Conservation (phyloP, 2,113 vertebrate genomes). For the Dicaeum eximium region DNA sequence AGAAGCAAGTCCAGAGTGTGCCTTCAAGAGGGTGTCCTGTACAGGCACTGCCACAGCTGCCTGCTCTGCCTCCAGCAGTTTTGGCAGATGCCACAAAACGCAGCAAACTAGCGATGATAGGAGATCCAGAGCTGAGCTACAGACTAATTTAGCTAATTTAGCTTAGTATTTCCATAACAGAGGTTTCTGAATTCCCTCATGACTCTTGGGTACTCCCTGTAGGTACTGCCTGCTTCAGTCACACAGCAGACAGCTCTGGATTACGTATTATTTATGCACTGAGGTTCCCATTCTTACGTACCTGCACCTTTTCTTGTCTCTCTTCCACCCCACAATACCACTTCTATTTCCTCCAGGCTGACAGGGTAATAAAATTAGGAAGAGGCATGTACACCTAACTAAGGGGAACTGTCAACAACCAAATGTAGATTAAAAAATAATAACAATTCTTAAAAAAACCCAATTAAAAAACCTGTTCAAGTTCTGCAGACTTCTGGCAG, state of each 20-base stretch:
- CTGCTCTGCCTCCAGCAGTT: neutral
- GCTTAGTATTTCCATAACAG: neutral
- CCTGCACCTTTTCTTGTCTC: neutral
- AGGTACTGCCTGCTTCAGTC: neutral
- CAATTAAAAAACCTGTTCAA: constrained; percentile 19
- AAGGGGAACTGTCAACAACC: neutral
- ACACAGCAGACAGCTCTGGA: neutral
- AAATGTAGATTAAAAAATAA: constrained; percentile 7
- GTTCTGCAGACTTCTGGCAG: constrained; percentile 43
- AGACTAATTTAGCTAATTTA: neutral
- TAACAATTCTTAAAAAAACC: neutral
- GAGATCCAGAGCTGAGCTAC: neutral
- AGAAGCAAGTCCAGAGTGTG: neutral
- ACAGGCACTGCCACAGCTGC: neutral
- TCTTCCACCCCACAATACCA: neutral
- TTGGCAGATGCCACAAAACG: neutral
- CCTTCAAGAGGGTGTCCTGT: neutral
- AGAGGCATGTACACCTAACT: neutral
- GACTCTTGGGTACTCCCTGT: neutral
- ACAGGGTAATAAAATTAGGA: neutral
- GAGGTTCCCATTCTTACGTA: neutral
- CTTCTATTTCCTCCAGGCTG: neutral
- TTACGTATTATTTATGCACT: neutral
- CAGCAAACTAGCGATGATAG: neutral
- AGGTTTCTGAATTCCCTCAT: neutral